phyloP scores from a whole-genome alignment of 2,113 vertebrate genomes.

The Pongo abelii region DNA sequence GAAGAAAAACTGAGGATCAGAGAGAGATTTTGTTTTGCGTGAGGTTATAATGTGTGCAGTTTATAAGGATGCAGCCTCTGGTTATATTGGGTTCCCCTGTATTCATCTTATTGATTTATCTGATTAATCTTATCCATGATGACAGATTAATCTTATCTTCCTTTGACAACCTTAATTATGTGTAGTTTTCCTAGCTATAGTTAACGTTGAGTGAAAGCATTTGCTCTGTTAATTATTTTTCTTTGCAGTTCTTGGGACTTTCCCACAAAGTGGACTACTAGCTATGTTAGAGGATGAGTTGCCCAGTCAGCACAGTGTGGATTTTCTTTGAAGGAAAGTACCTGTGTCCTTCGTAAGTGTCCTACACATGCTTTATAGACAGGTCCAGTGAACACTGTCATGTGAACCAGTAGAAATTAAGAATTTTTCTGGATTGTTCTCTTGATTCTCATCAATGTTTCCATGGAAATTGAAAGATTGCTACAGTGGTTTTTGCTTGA shows the following conservation, averaged over 20 bases:
- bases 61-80: neutral
- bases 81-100: neutral
- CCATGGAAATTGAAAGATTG: slow-evolving; percentile 74
- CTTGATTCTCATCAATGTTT: slow-evolving; percentile 66
- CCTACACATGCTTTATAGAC: neutral
- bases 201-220: neutral
- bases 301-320: neutral
- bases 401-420: slow-evolving; percentile 47
- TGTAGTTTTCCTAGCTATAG: neutral
- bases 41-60: neutral
- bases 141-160: neutral
- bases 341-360: neutral
- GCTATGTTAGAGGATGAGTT: neutral
- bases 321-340: neutral
- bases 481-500: slow-evolving; percentile 68
- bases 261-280: neutral
- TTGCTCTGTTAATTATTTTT: neutral
- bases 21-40: neutral
- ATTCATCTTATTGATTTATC: neutral
- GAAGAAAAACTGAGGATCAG: neutral
- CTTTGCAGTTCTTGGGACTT: neutral
- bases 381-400: neutral
- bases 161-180: neutral
- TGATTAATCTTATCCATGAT: neutral
- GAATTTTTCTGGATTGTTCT: slow-evolving; percentile 37